Evolutionary conservation across 2,113 vertebrate species (phyloP), one percentile per base, ranked within the genome.

Genomic region (Anhinga anhinga): DNA sequence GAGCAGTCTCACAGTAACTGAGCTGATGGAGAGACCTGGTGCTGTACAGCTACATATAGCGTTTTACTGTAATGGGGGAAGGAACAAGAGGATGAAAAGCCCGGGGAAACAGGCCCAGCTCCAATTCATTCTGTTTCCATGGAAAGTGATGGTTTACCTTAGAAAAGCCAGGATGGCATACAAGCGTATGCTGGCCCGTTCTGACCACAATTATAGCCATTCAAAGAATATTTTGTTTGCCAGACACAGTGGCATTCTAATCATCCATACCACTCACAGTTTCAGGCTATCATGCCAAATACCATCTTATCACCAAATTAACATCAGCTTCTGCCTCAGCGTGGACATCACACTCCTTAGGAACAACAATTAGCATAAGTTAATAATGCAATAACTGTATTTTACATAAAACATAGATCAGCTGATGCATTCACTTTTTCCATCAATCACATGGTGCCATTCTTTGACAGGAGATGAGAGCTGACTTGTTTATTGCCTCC

Each of bases 31-130:
- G 29, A 88, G 42, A 11, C 10, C 66, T 45, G 29, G 63, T 91
- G 47, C 15, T 2, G 0, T 29, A 8, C 29, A 59, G 19, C 53
- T 53, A 5, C 19, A 32, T 6, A 3, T 1, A 20, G 30, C 0
- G 10, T 3, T 69, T 27, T 18, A 13, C 21, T 32, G 32, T 1
- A 25, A 11, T 0, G 7, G 3, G 19, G 34, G 20, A 59, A 32
- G 38, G 16, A 95, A 15, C 25, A 55, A 10, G 15, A 59, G 58
- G 17, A 63, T 16, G 58, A 40, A 81, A 34, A 70, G 40, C 14
- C 67, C 44, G 45, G 40, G 44, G n/a, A 73, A 73, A 32, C 49
- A 69, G 20, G 13, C 25, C 59, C 45, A 58, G 55, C 45, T 84
- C 50, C 32, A 78, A 1, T 11, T 69, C 62, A 38, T 58, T 27